A percentile compares a stretch with the other conserved stretches of the same genome.
phyloP scores from a whole-genome alignment of 2,797 vertebrate species.

The Enteromius viviparus region DNA sequence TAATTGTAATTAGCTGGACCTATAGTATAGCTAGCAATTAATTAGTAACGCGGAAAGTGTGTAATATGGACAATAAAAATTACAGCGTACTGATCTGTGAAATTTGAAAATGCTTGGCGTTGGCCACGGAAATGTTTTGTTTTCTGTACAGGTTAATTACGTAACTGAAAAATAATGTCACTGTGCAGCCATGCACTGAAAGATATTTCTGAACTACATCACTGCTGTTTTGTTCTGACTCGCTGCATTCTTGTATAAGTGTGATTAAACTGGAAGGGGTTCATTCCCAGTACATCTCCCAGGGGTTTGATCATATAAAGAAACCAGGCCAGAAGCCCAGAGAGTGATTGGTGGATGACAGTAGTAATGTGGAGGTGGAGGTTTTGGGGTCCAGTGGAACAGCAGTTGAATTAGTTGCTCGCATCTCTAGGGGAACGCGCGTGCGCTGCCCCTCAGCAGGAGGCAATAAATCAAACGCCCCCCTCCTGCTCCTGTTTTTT shows the following conservation, averaged over 20 bases:
- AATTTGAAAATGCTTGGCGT: background rate
- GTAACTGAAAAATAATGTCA: background rate
- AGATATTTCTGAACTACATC: constrained; percentile 20
- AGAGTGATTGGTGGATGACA: constrained; percentile 35
- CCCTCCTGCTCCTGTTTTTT: constrained; percentile 1
- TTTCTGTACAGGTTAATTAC: background rate
- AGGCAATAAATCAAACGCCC: constrained; percentile 47
- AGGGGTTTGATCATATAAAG: constrained; percentile 28
- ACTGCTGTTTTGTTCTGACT: constrained; percentile 15
- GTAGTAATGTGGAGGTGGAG: constrained; percentile 15
- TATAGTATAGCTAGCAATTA: background rate
- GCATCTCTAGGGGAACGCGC: constrained; percentile 22
- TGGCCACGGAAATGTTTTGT: background rate
- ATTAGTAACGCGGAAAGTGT: background rate
- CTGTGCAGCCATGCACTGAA: constrained; percentile 8
- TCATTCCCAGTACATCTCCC: constrained; percentile 22
- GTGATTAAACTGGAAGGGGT: constrained; percentile 33
- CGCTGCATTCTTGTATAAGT: constrained; percentile 30
- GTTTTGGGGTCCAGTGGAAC: constrained; percentile 24
- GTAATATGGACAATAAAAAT: background rate
- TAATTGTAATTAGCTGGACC: background rate
- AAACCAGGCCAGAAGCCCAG: constrained; percentile 32
- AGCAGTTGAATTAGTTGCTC: constrained; percentile 33
- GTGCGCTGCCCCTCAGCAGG: background rate
- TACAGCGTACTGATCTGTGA: background rate